Evolutionary conservation across 2,113 vertebrate species (phyloP).

Genomic region (Cyprinodon tularosa): DNA sequence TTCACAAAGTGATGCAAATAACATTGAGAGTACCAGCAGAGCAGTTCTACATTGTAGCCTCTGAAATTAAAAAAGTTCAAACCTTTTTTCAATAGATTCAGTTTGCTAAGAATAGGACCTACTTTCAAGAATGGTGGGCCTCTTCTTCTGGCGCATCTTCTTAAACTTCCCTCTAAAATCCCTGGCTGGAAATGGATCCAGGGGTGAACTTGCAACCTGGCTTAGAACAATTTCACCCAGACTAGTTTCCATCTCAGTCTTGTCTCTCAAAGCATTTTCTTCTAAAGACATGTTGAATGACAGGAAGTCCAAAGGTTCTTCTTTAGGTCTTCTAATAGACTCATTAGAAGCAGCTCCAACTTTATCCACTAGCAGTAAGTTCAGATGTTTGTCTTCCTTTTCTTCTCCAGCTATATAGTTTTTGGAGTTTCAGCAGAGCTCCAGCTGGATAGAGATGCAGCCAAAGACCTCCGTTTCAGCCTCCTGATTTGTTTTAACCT

Average conservation of each 20-base stretch:
- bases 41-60: background rate
- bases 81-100: background rate
- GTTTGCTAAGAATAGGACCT: slow-evolving; percentile 67
- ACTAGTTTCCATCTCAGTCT: slow-evolving; percentile 78
- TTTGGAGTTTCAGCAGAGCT: background rate
- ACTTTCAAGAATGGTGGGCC: slow-evolving; percentile 95
- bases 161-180: slow-evolving; percentile 86
- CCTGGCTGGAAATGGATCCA: slow-evolving; percentile 71
- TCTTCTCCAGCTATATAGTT: background rate
- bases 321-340: slow-evolving; percentile 61
- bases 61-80: slow-evolving; percentile 2
- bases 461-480: slow-evolving; percentile 36
- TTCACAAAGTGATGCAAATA: slow-evolving; percentile 48
- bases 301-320: slow-evolving; percentile 49
- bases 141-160: slow-evolving; percentile 87
- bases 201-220: slow-evolving; percentile 64
- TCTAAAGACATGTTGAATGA: slow-evolving; percentile 83
- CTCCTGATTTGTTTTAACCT: slow-evolving; percentile 74
- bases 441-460: slow-evolving; percentile 39
- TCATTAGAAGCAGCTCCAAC: slow-evolving; percentile 59
- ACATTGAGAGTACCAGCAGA: slow-evolving; percentile 16
- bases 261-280: slow-evolving; percentile 77
- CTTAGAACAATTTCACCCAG: slow-evolving; percentile 77
- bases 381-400: slow-evolving; percentile 21
- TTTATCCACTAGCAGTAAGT: slow-evolving; percentile 6